Base-by-base conservation (phyloP, 2,797 vertebrate species). In the Diplodus sargus region DNA sequence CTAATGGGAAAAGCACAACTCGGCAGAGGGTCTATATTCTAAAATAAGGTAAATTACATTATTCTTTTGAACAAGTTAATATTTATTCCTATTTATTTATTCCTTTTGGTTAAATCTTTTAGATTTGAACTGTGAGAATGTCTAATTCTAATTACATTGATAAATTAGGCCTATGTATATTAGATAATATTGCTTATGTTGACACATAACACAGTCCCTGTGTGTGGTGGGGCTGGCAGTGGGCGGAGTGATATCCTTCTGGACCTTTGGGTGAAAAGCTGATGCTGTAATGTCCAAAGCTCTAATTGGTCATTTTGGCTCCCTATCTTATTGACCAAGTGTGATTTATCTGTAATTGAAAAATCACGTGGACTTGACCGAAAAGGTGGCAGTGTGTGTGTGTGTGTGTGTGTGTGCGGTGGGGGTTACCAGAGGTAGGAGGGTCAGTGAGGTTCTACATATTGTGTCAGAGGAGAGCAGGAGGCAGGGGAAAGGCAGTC, bases 291-390 rank as follows among this genome's bases (percentile, higher is more conserved):
- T 11, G 17, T 71, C 62, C 58, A 23, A 57, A 71, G 71, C 85
- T 79, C 85, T 94, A 94, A 96, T 96, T 96, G 96, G 96, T 85
- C 89, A 84, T 80, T 67, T 62, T 58, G 59, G 4, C 65, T 34
- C 69, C 88, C 88, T 85, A 84, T 92, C 83, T 89, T 87, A 75
- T 85, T 89, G 93, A 93, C 80, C 94, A 90, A 93, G 94, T 91
- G 90, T 95, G 93, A 95, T 95, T 92, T 93, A 95, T 94, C 89
- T 91, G 69, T 78, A 34, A 90, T 79, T 88, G 89, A 85, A 87
- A 76, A 76, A 84, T 93, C 94, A 90, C 91, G 90, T 93, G 90
- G 93, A 91, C 87, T 92, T 91, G 91, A 92, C 87, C 87, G 69
- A 81, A 89, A 81, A 87, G 70, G 70, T 84, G 89, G 68, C 68